Base-by-base conservation (phyloP, 1,140 invertebrate species). In the Sweltsa coloradensis region DNA sequence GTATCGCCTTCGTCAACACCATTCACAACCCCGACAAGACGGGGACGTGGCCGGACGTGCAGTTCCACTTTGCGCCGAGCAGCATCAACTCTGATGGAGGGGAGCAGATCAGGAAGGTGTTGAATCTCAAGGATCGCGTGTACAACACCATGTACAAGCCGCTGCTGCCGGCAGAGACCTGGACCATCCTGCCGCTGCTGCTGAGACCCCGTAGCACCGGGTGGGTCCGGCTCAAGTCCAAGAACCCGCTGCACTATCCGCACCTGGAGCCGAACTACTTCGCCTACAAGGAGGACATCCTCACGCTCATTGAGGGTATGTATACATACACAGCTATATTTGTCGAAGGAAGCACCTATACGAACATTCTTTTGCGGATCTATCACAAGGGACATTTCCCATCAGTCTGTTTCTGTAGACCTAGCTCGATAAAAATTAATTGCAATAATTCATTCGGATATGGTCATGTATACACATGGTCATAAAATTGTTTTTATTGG, bases 191-290 rank as follows among this genome's bases (percentile, higher is more conserved):
- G 11, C 88, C 86, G 0, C 60, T 89, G 1, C 58, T 91, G 1
- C 60, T 94, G 24, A 69, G 90, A 3, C 89, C 91, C 0, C 81
- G 79, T 57, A 92, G 89, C 58, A 75, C 74, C 0, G 91, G 91
- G 0, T 81, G 79, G 74, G 68, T 95, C 4, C 72, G 78, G n/a
- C 58, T 95, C 1, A 78, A 75, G 47, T 86, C 77, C 24, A 72
- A 66, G 21, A 83, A 97, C 65, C 92, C 91, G 0, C 72, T 79
- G 7, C 73, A 83, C 2, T 75, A 85, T 54, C 92, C 92, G 0
- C 74, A 83, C 3, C 85, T 97, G 14, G 85, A 89, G 62, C 90
- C 93, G 0, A 93, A 93, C 57, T 94, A 94, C 57, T 86, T 94
- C 57, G 79, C 83, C 0, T 76, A 88, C 52, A 77, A 76, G 49